phyloP scores from a whole-genome alignment of 2,888 invertebrate genomes.

The Hydrotaea diabolus region DNA sequence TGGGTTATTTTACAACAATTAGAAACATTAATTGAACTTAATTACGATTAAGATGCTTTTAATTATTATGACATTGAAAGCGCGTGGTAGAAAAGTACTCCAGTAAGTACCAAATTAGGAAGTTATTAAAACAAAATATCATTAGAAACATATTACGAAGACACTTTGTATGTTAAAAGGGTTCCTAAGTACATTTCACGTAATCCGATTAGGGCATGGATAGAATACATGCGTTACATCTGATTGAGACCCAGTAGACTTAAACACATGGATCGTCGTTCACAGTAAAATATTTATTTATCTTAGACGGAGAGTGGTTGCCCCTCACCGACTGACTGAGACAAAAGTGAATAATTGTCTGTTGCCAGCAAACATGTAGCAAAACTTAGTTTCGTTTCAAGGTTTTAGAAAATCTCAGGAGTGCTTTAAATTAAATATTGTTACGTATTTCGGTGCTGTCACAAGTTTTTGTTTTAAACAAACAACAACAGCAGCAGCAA shows the following conservation, averaged over 20 bases:
- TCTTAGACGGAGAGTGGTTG: too few species aligned
- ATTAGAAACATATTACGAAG: background rate
- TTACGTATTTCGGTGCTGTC: too few species aligned
- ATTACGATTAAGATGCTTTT: slow-evolving; percentile 22
- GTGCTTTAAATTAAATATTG: too few species aligned
- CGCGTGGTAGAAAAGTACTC: too few species aligned
- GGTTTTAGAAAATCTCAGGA: too few species aligned
- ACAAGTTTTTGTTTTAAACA: background rate
- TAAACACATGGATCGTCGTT: too few species aligned
- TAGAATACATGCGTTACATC: too few species aligned
- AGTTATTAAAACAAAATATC: background rate
- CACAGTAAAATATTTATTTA: too few species aligned
- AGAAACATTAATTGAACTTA: slow-evolving; percentile 30
- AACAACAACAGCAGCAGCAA: background rate
- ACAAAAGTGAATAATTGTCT: too few species aligned
- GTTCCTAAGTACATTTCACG: background rate
- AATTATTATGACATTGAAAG: slow-evolving; percentile 9
- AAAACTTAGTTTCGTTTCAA: background rate
- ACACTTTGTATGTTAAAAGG: background rate
- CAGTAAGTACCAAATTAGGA: background rate
- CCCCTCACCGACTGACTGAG: too few species aligned
- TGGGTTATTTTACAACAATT: background rate
- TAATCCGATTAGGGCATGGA: background rate
- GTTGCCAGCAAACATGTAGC: background rate
- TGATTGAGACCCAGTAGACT: too few species aligned